Base-by-base conservation (phyloP, 2,797 vertebrate genomes). In the Lerista edwardsae region DNA sequence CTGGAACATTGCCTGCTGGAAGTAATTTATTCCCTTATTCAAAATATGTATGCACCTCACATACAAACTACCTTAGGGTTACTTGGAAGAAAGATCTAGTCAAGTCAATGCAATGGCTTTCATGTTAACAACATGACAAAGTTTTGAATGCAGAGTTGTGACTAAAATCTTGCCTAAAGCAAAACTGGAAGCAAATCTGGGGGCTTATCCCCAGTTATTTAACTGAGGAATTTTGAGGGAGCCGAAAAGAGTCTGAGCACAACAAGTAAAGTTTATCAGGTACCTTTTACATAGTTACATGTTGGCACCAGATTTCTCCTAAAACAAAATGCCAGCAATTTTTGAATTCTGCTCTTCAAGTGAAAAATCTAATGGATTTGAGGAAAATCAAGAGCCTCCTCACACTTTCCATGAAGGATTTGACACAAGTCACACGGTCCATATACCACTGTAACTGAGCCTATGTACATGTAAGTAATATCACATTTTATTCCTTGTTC, bases 1-100 rank as follows among this genome's bases (percentile, higher is more conserved):
- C 82, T 88, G 82, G 62, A 87, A 75, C 74, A 74, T 77, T 86
- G 75, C 92, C 72, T 90, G 41, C 78, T 88, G 91, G 81, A 68
- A 88, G 67, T 71, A 65, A 78, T 71, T 90, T 89, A 62, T 82
- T 86, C 86, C 23, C 68, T 39, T 23, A 21, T 19, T 41, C 9
- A 25, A 25, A 71, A 71, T 23, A 71, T 12, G 68, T 71, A 71
- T 41, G 21, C 68, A 41, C 7, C 25, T 71, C 68, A 71, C 67
- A 69, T 71, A 71, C 68, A 71, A 27, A 41, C 23, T 71, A 39
- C 68, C 68, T 39, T 41, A 41, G 25, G 68, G 36, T 25, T 71
- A 27, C 36, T 71, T 71, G 68, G 36, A 71, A 25, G 67, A 69
- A 39, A 71, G 36, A 27, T 23, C 36, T 71, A 41, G 21, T 71